Evolutionary conservation across 2,797 vertebrate genomes (phyloP), one percentile per base, ranked within the genome.

Genomic region (Monodelphis domestica): DNA sequence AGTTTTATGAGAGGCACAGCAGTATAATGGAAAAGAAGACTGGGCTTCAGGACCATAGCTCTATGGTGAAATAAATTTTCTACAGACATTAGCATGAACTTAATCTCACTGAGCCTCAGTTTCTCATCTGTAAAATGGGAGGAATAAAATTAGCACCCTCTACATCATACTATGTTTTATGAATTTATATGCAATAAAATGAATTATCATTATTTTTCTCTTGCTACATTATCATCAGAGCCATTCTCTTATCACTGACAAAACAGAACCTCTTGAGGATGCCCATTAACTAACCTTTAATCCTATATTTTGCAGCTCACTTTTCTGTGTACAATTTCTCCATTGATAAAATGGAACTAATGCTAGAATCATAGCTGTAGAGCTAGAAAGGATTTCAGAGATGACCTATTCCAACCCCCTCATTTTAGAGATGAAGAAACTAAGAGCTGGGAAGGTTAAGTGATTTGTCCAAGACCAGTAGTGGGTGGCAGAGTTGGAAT

Each of bases 301-400:
- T 87, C 94, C 28, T 28, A 89, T 26, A 90, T 53, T 91, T 84
- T 87, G 10, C 52, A 88, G 50, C 12, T 87, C 78, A 89, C 91
- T 96, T 95, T 55, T 91, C 91, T 84, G 51, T 38, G 38, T 9
- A 93, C 54, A 87, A 24, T 91, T 96, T 87, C 17, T 92, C 53
- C n/a, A 92, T 78, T 29, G 78, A 92, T 52, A 92, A 88, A 91
- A 50, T 30, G 70, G 11, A 92, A 87, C 29, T 51, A 59, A 2
- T 26, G 70, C 38, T 26, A 45, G 21, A 45, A 50, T 84, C 21
- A 45, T 21, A 84, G 38, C 3, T 11, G 38, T 45, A 1, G 1
- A 45, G 38, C 9, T 28, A 10, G 38, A 84, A 78, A 84, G 70
- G 9, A 84, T 45, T 1, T 84, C 24, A 50, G 38, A 84, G 21